Evolutionary conservation across 37 sponge, comb jelly and placozoan genomes (phyloP).

Genomic region (Ephydatia muelleri): DNA sequence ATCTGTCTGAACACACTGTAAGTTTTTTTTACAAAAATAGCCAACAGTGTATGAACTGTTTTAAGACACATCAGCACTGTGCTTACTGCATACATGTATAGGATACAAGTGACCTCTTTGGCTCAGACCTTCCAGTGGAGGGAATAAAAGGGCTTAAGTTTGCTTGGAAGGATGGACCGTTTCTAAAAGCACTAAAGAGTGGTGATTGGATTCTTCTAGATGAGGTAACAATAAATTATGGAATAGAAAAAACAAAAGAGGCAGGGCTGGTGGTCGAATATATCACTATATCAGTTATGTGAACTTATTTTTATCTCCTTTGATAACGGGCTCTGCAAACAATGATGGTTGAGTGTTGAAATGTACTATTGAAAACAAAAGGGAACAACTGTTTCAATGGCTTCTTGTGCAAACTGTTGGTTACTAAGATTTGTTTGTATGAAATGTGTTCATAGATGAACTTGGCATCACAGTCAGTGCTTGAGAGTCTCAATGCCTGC

Average conservation of each 20-base stretch:
- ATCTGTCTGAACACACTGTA: slow-evolving; percentile 98
- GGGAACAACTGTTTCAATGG: too few relatives aligned
- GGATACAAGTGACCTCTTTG: slow-evolving; percentile 98
- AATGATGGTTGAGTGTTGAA: too few relatives aligned
- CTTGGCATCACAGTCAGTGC: slow-evolving; percentile 95
- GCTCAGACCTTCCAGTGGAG: slow-evolving; percentile 94
- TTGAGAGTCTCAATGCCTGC: slow-evolving; percentile 98
- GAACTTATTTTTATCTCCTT: too few relatives aligned
- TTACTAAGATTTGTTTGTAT: background rate
- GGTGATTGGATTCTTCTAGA: slow-evolving; percentile 96
- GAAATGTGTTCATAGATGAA: slow-evolving; percentile 73
- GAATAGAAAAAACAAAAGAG: too few relatives aligned
- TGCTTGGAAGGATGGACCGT: slow-evolving; percentile 97
- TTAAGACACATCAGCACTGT: background rate
- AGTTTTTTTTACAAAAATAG: too few relatives aligned
- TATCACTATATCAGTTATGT: too few relatives aligned
- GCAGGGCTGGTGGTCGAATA: too few relatives aligned
- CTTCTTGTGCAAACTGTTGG: too few relatives aligned
- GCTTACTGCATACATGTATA: background rate
- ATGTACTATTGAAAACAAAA: too few relatives aligned
- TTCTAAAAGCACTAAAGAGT: slow-evolving; percentile 85
- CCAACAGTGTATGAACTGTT: slow-evolving; percentile 1
- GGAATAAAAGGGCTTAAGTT: slow-evolving; percentile 68
- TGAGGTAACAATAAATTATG: slow-evolving; percentile 53
- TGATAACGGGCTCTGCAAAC: too few relatives aligned